phyloP scores from a whole-genome alignment of 1,140 invertebrate species.

The Sarcophaga bullata region DNA sequence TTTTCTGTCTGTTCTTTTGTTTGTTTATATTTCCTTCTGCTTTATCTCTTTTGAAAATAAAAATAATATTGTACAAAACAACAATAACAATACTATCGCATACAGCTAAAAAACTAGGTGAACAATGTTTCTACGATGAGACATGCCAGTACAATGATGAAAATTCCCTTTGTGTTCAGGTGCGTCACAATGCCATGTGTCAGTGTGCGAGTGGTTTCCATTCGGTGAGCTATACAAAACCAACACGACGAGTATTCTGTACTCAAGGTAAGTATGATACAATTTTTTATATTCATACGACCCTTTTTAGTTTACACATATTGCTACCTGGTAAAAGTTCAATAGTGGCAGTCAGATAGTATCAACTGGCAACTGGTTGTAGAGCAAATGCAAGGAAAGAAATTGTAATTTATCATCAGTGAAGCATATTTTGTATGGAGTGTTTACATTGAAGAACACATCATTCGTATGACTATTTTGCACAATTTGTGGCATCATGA shows the following conservation, averaged over 20 bases:
- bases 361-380: no score
- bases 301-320: no score
- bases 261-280: constrained; percentile 74
- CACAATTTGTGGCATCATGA: no score
- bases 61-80: not conserved
- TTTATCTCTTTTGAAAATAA: not conserved
- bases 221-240: constrained; percentile 77
- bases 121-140: constrained; percentile 84
- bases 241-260: constrained; percentile 80
- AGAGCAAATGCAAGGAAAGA: no score
- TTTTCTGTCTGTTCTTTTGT: not conserved
- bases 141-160: constrained; percentile 80
- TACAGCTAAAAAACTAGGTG: constrained; percentile 82
- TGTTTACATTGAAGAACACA: no score
- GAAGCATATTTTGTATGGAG: not conserved
- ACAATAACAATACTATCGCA: constrained; percentile 35
- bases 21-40: not conserved
- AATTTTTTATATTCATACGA: no score
- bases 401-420: not conserved
- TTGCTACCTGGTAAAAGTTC: not conserved
- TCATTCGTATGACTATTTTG: no score
- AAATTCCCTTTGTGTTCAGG: constrained; percentile 81
- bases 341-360: not conserved
- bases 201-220: constrained; percentile 83
- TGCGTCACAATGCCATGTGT: constrained; percentile 86